These are phyloP conservation scores for Drosophila quasianomalipes DNA, from an alignment of 2,888 invertebrate genomes.

Conservation along the genomic window DNA sequence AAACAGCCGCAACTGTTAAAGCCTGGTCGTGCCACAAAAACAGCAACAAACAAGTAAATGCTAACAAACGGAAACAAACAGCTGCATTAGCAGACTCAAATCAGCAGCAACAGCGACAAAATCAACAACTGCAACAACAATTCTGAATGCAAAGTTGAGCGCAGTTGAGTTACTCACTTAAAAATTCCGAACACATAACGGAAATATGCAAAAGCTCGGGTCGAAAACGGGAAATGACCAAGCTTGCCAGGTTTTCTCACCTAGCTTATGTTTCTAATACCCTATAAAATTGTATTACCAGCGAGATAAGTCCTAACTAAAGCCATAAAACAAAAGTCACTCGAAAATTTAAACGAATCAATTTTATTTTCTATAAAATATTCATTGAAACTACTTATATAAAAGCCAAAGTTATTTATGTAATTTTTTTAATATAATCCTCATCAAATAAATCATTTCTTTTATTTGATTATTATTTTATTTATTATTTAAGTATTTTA, in stretches of 20 bases:
- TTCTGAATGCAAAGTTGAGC: conserved; percentile 44
- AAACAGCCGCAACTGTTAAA: conserved; percentile 44
- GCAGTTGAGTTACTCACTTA: conserved; percentile 76
- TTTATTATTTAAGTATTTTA: not conserved
- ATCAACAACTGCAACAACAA: conserved; percentile 36
- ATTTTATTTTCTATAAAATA: not conserved
- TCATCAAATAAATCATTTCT: not conserved
- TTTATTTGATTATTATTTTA: not conserved
- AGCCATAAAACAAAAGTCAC: not conserved
- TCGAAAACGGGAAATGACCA: conserved; percentile 80
- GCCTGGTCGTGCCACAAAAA: conserved; percentile 48
- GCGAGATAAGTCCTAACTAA: not conserved
- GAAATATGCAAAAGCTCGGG: conserved; percentile 81
- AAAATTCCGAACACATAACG: conserved; percentile 83
- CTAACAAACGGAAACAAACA: conserved; percentile 81
- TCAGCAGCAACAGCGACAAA: conserved; percentile 43
- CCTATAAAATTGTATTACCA: not conserved
- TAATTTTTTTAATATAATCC: not conserved
- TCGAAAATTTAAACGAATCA: not conserved
- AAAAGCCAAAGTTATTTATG: not conserved
- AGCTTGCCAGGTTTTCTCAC: conserved; percentile 58
- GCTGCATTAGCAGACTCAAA: conserved; percentile 75
- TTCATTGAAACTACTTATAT: not conserved
- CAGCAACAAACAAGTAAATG: conserved; percentile 60
- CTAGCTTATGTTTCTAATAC: conserved; percentile 3